These are phyloP conservation scores for Macaria notata DNA, from an alignment of 2,888 invertebrate genomes.

Conservation along the genomic window DNA sequence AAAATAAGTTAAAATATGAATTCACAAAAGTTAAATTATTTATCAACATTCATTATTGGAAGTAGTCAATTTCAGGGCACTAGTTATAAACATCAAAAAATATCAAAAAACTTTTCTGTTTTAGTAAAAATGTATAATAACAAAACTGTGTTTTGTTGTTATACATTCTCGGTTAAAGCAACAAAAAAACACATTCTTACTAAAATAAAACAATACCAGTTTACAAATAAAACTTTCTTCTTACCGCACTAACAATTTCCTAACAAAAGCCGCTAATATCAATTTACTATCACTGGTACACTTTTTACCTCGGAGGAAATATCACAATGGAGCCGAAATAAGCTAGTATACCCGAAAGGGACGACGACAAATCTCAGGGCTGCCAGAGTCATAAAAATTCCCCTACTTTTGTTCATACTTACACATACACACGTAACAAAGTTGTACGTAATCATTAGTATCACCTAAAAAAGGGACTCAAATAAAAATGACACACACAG, in stretches of 20 bases:
- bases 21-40: no score
- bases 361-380: no score
- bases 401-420: no score
- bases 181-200: neutral
- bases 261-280: neutral
- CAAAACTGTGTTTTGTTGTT: neutral
- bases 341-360: no score
- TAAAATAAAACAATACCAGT: neutral
- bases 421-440: no score
- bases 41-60: neutral
- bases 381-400: no score
- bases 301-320: no score
- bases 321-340: no score
- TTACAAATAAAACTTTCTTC: neutral
- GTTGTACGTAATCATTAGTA: no score
- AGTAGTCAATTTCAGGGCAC: neutral
- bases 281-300: neutral
- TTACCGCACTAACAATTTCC: neutral
- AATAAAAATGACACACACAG: no score
- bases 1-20: no score
- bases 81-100: neutral
- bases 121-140: neutral
- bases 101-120: neutral
- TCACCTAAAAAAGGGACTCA: no score
- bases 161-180: neutral